These are phyloP conservation scores for Trichopria drosophilae DNA, from an alignment of 2,888 invertebrate genomes.

Conservation along the genomic window DNA sequence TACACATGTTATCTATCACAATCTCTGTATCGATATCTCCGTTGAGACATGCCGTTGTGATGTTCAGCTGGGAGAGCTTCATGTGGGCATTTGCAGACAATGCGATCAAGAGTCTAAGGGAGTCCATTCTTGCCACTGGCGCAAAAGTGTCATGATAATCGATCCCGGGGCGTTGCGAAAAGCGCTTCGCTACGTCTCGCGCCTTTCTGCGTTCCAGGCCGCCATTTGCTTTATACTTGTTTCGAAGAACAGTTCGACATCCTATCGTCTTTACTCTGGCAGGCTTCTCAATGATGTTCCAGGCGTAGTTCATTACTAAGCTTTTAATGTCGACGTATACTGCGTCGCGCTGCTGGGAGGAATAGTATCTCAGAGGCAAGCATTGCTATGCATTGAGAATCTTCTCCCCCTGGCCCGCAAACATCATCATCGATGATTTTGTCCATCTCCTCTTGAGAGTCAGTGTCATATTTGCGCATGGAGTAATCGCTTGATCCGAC, in stretches of 20 bases:
- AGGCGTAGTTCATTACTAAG: constrained; percentile 28
- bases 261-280: constrained; percentile 19
- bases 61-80: constrained; percentile 34
- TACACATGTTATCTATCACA: no score
- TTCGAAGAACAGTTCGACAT: constrained; percentile 22
- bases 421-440: neutral
- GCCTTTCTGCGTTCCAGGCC: constrained; percentile 31
- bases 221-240: constrained; percentile 26
- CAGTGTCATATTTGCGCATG: neutral
- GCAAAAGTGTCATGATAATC: constrained; percentile 32
- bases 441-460: neutral
- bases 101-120: constrained; percentile 25
- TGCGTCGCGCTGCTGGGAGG: constrained; percentile 3
- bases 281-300: constrained; percentile 26
- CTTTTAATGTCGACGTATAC: constrained; percentile 20
- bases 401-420: neutral
- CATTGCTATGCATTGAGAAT: neutral
- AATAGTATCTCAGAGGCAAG: constrained; percentile 10
- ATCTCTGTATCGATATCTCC: constrained; percentile 30
- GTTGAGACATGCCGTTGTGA: constrained; percentile 37
- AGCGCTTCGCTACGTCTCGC: constrained; percentile 33
- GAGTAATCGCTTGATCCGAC: neutral
- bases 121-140: constrained; percentile 28
- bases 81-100: constrained; percentile 29
- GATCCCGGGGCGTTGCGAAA: constrained; percentile 30